Evolutionary conservation across 2,888 invertebrate genomes (phyloP).

Genomic region (Acrobasis repandana): DNA sequence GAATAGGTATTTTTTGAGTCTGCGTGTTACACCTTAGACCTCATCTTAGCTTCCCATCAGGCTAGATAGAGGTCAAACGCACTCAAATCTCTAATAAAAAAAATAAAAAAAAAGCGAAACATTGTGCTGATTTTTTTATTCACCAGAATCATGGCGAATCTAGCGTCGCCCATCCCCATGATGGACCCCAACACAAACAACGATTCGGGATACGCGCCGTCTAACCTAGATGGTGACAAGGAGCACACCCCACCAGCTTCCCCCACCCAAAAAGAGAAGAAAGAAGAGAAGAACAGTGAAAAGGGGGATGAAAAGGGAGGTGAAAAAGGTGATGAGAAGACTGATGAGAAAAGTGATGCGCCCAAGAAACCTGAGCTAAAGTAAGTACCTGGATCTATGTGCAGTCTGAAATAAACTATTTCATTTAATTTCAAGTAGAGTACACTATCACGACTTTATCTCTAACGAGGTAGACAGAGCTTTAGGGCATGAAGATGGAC

Average conservation of each 20-base stretch:
- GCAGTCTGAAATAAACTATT: too few species aligned
- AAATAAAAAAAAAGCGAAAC: too few species aligned
- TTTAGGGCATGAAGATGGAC: too few species aligned
- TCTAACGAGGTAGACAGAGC: too few species aligned
- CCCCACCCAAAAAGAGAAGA: conserved; percentile 53
- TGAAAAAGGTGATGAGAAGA: conserved; percentile 35
- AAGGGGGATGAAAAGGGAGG: conserved; percentile 31
- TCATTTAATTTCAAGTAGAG: too few species aligned
- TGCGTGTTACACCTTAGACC: too few species aligned
- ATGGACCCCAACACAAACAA: conserved; percentile 92
- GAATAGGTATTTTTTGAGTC: too few species aligned
- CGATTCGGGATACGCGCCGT: conserved; percentile 91
- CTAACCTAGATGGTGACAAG: conserved; percentile 81
- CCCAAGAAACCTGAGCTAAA: conserved; percentile 70
- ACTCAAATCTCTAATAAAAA: too few species aligned
- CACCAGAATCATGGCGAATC: conserved; percentile 73
- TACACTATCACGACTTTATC: too few species aligned
- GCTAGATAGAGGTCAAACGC: too few species aligned
- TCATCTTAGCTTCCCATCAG: too few species aligned
- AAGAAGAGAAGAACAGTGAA: conserved; percentile 42
- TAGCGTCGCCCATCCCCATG: conserved; percentile 83
- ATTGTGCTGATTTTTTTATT: conserved; percentile 7
- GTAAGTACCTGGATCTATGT: conserved; percentile 60
- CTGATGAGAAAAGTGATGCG: conserved; percentile 44
- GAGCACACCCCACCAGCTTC: conserved; percentile 84